phyloP scores from a whole-genome alignment of 2,888 invertebrate species.

The Amphipoea oculea region DNA sequence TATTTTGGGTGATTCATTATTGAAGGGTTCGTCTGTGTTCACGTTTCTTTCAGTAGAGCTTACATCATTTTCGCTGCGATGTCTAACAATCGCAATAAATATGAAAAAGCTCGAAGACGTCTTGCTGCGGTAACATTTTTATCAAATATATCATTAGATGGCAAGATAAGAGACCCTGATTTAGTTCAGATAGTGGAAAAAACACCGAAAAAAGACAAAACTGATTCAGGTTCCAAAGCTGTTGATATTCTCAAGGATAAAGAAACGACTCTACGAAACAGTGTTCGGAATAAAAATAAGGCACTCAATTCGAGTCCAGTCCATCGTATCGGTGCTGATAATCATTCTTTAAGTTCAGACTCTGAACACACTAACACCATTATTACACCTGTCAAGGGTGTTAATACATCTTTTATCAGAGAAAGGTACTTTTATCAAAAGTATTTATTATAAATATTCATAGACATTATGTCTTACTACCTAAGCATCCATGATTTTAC shows the following conservation, averaged over 20 bases:
- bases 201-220: slow-evolving; percentile 75
- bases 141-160: slow-evolving; percentile 98
- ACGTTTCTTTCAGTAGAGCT: slow-evolving; percentile 34
- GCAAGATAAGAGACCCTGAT: slow-evolving; percentile 94
- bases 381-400: slow-evolving; percentile 91
- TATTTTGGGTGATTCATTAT: slow-evolving; percentile 26
- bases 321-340: slow-evolving; percentile 82
- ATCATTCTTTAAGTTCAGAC: slow-evolving; percentile 93
- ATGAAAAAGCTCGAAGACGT: slow-evolving; percentile 94
- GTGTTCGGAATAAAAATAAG: slow-evolving; percentile 81
- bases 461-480: not conserved
- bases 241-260: slow-evolving; percentile 76
- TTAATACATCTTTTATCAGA: slow-evolving; percentile 85
- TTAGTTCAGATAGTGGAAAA: slow-evolving; percentile 76
- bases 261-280: slow-evolving; percentile 72
- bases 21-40: slow-evolving; percentile 6
- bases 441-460: not conserved
- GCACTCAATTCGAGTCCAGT: slow-evolving; percentile 82
- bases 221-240: slow-evolving; percentile 71
- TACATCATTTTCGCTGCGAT: slow-evolving; percentile 67
- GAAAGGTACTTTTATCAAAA: slow-evolving; percentile 89
- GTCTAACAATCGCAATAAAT: slow-evolving; percentile 85
- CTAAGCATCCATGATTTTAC: not conserved
- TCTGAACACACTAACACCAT: slow-evolving; percentile 93
- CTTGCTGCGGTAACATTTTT: slow-evolving; percentile 98